Conservation (phyloP, 2,888 invertebrate genomes). For the Hemicrepidius hirtus region DNA sequence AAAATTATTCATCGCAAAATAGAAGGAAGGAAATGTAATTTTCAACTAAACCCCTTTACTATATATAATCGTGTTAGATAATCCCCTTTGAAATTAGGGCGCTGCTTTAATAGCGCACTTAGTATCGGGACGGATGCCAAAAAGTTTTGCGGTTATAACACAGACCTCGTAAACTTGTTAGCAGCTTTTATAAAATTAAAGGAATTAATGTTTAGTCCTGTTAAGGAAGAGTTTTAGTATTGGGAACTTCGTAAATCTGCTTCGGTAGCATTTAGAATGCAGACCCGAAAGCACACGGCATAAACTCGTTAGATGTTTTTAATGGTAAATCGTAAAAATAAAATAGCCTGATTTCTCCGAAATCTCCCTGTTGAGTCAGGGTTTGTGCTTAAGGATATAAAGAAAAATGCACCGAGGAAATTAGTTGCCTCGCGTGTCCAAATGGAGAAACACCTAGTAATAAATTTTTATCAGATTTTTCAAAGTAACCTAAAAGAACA, state of each 20-base stretch:
- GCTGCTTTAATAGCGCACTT: conserved; percentile 55
- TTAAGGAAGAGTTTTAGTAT: conserved; percentile 49
- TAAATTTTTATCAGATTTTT: conserved; percentile 55
- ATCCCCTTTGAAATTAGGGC: conserved; percentile 54
- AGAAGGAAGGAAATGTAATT: conserved; percentile 31
- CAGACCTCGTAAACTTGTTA: conserved; percentile 55
- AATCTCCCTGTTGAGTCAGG: background rate
- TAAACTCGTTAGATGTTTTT: conserved; percentile 27
- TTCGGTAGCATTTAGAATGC: conserved; percentile 14
- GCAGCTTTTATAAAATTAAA: conserved; percentile 55
- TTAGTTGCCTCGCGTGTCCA: conserved; percentile 33
- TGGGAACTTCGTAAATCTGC: conserved; percentile 44
- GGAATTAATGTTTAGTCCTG: conserved; percentile 48
- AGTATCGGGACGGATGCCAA: conserved; percentile 56
- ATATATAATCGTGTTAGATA: conserved; percentile 50
- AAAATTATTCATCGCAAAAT: background rate
- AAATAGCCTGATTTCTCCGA: conserved; percentile 4
- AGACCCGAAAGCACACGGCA: conserved; percentile 15
- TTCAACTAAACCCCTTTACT: conserved; percentile 37
- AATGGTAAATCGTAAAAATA: conserved; percentile 15
- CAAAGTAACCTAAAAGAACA: conserved; percentile 55
- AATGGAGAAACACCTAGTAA: conserved; percentile 39
- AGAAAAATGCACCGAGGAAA: conserved; percentile 31
- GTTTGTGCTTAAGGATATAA: background rate
- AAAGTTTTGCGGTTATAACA: conserved; percentile 55